Percentiles rank a stretch among this genome's conserved stretches.
Evolutionary conservation across 2,888 invertebrate species (phyloP).

Genomic region (Sericinus montela): DNA sequence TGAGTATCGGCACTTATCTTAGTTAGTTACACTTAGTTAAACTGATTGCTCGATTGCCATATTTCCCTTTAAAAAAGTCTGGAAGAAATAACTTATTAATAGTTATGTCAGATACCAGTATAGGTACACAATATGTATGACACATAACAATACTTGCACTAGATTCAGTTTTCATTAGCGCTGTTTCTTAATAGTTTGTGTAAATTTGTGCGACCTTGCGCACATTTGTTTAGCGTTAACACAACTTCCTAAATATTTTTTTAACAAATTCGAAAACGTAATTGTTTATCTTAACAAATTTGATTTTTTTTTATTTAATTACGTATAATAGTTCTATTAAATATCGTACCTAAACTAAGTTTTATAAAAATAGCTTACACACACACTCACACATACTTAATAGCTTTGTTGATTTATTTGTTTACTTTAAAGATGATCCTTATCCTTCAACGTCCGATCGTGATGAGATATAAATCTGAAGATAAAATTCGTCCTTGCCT

Average conservation of each 20-base stretch:
- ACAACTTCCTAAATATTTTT: slow-evolving; percentile 13
- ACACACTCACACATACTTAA: neutral
- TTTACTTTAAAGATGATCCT: slow-evolving; percentile 3
- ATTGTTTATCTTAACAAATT: slow-evolving; percentile 6
- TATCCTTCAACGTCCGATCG: slow-evolving; percentile 5
- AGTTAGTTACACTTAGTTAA: no score
- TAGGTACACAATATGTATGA: no score
- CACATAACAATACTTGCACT: slow-evolving; percentile 20
- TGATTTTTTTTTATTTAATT: no score
- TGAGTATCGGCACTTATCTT: no score
- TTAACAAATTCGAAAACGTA: slow-evolving; percentile 10
- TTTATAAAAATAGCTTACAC: no score
- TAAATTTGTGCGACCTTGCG: slow-evolving; percentile 18
- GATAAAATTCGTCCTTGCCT: slow-evolving; percentile 14
- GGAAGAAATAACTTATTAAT: no score
- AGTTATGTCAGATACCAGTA: no score
- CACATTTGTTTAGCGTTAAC: slow-evolving; percentile 15
- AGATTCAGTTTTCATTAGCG: slow-evolving; percentile 19
- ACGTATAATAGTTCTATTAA: no score
- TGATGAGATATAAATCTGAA: slow-evolving; percentile 9
- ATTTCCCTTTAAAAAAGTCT: no score
- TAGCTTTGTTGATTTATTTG: slow-evolving; percentile 9
- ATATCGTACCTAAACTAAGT: no score
- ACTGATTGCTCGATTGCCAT: no score
- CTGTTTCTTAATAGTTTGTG: slow-evolving; percentile 17